Base-by-base conservation (phyloP, 2,888 invertebrate species). In the Drosophila macrothrix region DNA sequence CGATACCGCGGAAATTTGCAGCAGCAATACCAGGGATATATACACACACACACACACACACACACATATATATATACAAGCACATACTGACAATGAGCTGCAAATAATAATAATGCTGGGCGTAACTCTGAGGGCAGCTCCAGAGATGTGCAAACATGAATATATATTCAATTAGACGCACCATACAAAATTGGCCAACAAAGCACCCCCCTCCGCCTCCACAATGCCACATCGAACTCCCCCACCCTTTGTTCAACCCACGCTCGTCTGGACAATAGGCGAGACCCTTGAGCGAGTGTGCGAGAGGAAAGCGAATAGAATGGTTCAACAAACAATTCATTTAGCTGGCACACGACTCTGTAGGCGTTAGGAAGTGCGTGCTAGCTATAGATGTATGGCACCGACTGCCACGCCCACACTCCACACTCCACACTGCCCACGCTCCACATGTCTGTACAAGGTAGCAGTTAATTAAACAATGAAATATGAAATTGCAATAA, bases 401-500 rank as follows among this genome's bases (percentile, higher is more conserved):
- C 19, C 52, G n/a, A 12, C 43, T n/a, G 64, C 37, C 74, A 80
- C 80, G 77, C 80, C 77, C 70, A 73, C 73, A 43, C n/a, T n/a
- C n/a, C n/a, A n/a, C n/a, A n/a, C n/a, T n/a, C 16, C 22, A 29
- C 22, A 41, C 56, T 7, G n/a, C 56, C 60, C 31, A 25, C 49
- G 25, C 43, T 16, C n/a, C 28, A 43, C 46, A 61, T 46, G 53
- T 28, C 49, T 63, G 60, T 16, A 28, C 67, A 79, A 74, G 81
- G 81, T 74, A 67, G 74, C 73, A 76, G 60, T 82, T 87, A 88
- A 88, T 87, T 88, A 81, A 84, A 88, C 87, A 88, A 87, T 82
- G 82, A 76, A 80, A 71, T 67, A 69, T 72, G 70, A 79, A 80
- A 68, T 80, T 78, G 78, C 50, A 16, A 68, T 67, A 53, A 69